These are phyloP conservation scores for Melanotaenia duboulayi DNA, from an alignment of 2,113 vertebrate species.

Conservation along the genomic window DNA sequence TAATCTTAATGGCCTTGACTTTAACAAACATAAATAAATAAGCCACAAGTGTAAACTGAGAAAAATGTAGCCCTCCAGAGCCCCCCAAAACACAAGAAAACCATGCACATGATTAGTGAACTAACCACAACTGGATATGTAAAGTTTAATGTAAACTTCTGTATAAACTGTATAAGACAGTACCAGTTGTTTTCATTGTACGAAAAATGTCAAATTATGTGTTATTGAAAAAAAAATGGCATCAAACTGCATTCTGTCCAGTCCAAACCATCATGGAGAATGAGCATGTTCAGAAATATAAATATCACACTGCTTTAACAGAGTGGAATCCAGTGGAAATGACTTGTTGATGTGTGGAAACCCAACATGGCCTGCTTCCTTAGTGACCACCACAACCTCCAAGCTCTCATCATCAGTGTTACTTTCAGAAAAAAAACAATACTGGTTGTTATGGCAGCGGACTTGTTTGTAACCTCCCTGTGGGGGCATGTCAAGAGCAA, in stretches of 20 bases:
- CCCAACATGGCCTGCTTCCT: conserved; percentile 59
- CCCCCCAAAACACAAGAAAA: too few relatives aligned
- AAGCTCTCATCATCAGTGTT: conserved; percentile 43
- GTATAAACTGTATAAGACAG: neutral
- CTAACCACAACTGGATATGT: too few relatives aligned
- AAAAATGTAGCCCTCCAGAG: too few relatives aligned
- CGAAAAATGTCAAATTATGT: too few relatives aligned
- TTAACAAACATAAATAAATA: too few relatives aligned
- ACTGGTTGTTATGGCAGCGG: conserved; percentile 70
- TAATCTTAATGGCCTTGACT: too few relatives aligned
- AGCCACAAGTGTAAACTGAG: too few relatives aligned
- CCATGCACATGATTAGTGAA: too few relatives aligned
- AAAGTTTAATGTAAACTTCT: neutral
- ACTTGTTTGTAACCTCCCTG: conserved; percentile 71
- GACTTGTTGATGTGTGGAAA: conserved; percentile 62
- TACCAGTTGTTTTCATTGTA: neutral
- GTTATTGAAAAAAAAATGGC: neutral
- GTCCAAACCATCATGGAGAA: conserved; percentile 15
- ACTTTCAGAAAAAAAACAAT: conserved; percentile 53
- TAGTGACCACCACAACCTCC: conserved; percentile 62
- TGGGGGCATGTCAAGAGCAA: conserved; percentile 51
- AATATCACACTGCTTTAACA: conserved; percentile 42
- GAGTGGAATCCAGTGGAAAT: conserved; percentile 48
- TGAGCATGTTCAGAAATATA: conserved; percentile 42
- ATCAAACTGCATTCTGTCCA: neutral